phyloP scores from a whole-genome alignment of 1,140 invertebrate species.

The Dreissena polymorpha region DNA sequence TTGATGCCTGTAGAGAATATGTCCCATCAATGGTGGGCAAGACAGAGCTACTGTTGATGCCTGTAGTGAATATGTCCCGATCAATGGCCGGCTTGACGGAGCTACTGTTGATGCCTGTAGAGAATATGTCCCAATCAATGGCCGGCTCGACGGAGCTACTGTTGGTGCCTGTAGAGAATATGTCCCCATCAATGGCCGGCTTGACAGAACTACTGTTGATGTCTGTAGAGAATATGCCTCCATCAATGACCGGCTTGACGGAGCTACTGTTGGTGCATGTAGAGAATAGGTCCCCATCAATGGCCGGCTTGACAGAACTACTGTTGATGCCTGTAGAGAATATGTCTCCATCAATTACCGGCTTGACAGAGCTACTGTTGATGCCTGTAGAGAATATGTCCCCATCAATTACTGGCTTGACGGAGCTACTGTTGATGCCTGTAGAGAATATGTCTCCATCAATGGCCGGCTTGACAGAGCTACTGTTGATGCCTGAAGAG shows the following conservation, averaged over 20 bases:
- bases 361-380: too few species aligned
- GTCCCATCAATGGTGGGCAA: conserved; percentile 34
- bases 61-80: conserved; percentile 55
- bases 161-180: conserved; percentile 48
- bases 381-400: conserved; percentile 52
- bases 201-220: too few species aligned
- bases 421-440: background rate
- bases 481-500: too few species aligned
- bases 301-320: background rate
- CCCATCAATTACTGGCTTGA: conserved; percentile 20
- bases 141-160: background rate
- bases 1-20: conserved; percentile 41
- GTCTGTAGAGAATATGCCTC: background rate
- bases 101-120: too few species aligned
- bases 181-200: conserved; percentile 47
- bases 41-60: background rate
- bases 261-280: too few species aligned
- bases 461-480: background rate
- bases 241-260: conserved; percentile 12
- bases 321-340: conserved; percentile 30
- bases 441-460: conserved; percentile 57
- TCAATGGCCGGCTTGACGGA: too few species aligned
- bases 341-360: conserved; percentile 51
- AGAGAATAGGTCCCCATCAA: conserved; percentile 34
- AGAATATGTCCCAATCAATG: conserved; percentile 51